Evolutionary conservation across 2,797 vertebrate genomes (phyloP).

Genomic region (Gastrophryne carolinensis): DNA sequence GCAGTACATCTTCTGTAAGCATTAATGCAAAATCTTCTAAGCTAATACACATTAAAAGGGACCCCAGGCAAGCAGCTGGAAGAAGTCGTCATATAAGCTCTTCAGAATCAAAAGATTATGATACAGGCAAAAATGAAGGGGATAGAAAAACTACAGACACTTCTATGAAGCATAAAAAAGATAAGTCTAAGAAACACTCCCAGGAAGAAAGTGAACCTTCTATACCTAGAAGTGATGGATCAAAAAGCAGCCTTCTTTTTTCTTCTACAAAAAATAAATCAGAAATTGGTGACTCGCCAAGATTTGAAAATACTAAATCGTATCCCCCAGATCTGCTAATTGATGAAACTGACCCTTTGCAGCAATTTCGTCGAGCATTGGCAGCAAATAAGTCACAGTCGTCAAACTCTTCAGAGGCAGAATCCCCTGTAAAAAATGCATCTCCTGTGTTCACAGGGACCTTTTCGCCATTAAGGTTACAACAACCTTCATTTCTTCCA

Average conservation of each 20-base stretch:
- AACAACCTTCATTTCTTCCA: constrained; percentile 69
- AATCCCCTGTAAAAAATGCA: constrained; percentile 63
- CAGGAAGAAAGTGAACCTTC: constrained; percentile 57
- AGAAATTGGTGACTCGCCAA: constrained; percentile 66
- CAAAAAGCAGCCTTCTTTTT: constrained; percentile 44
- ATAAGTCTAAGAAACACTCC: constrained; percentile 57
- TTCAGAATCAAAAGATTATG: constrained; percentile 66
- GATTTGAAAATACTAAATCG: constrained; percentile 63
- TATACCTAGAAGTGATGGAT: constrained; percentile 54
- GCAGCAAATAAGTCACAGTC: constrained; percentile 61
- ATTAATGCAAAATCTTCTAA: constrained; percentile 64
- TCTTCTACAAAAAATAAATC: constrained; percentile 57
- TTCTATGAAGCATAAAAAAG: constrained; percentile 54
- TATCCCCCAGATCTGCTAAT: constrained; percentile 66
- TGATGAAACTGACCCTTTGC: constrained; percentile 74
- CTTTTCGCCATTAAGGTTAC: constrained; percentile 69
- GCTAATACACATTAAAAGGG: constrained; percentile 73
- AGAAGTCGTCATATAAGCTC: constrained; percentile 75
- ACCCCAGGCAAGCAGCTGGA: constrained; percentile 78
- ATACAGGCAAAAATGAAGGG: constrained; percentile 63
- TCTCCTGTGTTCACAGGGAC: constrained; percentile 61
- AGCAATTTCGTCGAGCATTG: constrained; percentile 71
- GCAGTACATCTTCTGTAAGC: constrained; percentile 56
- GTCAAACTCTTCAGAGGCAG: constrained; percentile 64
- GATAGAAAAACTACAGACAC: constrained; percentile 47